Conservation (phyloP, 2,888 invertebrate species). For the Parelbella ahira region DNA sequence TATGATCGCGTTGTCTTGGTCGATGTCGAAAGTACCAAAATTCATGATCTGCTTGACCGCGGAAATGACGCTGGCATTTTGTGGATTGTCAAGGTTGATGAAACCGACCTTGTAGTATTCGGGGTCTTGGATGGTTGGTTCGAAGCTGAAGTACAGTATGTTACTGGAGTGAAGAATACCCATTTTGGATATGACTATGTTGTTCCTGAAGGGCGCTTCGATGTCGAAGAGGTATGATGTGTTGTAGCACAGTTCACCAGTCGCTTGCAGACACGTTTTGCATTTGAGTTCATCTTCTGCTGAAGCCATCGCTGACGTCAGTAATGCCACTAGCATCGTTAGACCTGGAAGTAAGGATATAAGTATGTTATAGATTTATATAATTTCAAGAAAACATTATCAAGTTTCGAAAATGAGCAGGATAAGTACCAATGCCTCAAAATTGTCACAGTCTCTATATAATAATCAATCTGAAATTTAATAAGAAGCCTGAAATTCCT, state of each 20-base stretch:
- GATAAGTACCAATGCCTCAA: no score
- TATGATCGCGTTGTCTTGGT: slow-evolving; percentile 52
- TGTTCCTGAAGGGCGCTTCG: slow-evolving; percentile 52
- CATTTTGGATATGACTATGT: slow-evolving; percentile 56
- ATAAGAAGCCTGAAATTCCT: no score
- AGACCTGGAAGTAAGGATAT: slow-evolving; percentile 38
- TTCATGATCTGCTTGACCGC: slow-evolving; percentile 46
- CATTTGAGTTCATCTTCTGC: slow-evolving; percentile 38
- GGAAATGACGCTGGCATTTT: slow-evolving; percentile 39
- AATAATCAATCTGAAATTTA: no score
- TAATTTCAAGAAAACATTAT: no score
- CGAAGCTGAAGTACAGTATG: slow-evolving; percentile 57
- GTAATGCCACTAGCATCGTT: slow-evolving; percentile 40
- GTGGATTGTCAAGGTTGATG: slow-evolving; percentile 47
- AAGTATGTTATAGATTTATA: no score
- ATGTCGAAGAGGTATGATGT: slow-evolving; percentile 51
- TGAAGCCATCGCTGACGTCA: slow-evolving; percentile 34
- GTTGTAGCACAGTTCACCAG: slow-evolving; percentile 61
- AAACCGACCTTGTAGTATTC: slow-evolving; percentile 65
- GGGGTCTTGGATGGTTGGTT: slow-evolving; percentile 53
- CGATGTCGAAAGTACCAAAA: slow-evolving; percentile 62
- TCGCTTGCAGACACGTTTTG: slow-evolving; percentile 49
- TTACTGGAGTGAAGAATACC: slow-evolving; percentile 50
- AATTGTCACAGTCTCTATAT: no score
- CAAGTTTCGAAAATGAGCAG: no score